These are phyloP conservation scores for Thumatha senex DNA, from an alignment of 2,888 invertebrate genomes.

Conservation along the genomic window DNA sequence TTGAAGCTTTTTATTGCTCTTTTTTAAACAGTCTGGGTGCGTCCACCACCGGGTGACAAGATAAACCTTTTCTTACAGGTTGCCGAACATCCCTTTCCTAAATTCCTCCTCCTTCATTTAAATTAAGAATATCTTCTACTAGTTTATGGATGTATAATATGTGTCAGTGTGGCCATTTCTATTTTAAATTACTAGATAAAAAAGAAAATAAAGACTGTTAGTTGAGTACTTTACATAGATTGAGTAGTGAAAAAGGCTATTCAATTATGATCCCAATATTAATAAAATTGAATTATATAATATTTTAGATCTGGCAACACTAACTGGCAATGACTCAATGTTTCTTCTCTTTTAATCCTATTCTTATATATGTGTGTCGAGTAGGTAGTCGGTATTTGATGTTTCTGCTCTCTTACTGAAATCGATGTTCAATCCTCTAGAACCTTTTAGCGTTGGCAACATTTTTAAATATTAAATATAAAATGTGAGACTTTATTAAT, in stretches of 20 bases:
- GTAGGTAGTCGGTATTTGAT: constrained; percentile 50
- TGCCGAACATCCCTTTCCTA: constrained; percentile 50
- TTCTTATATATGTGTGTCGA: constrained; percentile 33
- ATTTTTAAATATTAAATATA: background rate
- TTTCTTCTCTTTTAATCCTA: constrained; percentile 25
- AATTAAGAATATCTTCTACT: constrained; percentile 16
- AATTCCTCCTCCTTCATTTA: constrained; percentile 27
- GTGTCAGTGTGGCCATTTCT: constrained; percentile 21
- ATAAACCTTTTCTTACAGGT: constrained; percentile 61
- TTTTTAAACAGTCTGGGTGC: constrained; percentile 29
- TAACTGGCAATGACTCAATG: constrained; percentile 11
- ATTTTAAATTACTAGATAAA: background rate
- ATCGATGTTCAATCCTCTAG: constrained; percentile 48
- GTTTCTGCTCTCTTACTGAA: constrained; percentile 51
- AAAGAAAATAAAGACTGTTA: too few species aligned
- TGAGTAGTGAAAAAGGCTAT: too few species aligned
- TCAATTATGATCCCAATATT: background rate
- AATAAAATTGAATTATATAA: background rate
- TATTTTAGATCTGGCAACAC: constrained; percentile 20
- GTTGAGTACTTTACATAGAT: too few species aligned
- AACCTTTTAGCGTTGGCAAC: constrained; percentile 1
- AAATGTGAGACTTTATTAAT: background rate
- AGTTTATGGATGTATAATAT: constrained; percentile 25
- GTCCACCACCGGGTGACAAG: constrained; percentile 42
- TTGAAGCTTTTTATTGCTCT: constrained; percentile 47